These are phyloP conservation scores for Carassius gibelio DNA, from an alignment of 2,113 vertebrate genomes.

Conservation along the genomic window DNA sequence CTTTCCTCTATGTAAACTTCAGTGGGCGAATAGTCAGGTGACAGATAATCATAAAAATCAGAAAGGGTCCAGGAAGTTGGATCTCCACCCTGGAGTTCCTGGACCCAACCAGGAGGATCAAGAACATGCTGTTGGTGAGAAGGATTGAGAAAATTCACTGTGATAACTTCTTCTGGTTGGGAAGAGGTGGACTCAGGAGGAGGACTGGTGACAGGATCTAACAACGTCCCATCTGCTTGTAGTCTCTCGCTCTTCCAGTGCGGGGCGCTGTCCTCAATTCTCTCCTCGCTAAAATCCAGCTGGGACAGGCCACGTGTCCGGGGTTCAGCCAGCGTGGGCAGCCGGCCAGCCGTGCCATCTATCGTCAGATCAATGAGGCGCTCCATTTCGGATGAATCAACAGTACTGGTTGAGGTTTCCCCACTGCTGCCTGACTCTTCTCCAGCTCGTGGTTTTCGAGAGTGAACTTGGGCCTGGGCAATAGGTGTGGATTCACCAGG, in stretches of 20 bases:
- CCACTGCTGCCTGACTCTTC: conserved; percentile 76
- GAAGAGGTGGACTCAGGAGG: conserved; percentile 22
- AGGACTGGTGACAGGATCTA: conserved; percentile 54
- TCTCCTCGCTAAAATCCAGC: conserved; percentile 68
- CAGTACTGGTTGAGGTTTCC: conserved; percentile 16
- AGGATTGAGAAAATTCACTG: conserved; percentile 83
- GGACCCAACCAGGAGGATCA: conserved; percentile 59
- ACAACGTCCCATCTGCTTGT: conserved; percentile 44
- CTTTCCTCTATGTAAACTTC: conserved; percentile 85
- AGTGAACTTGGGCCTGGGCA: conserved; percentile 44
- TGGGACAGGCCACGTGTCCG: conserved; percentile 59
- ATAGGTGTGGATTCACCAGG: conserved; percentile 25
- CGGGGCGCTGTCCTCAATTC: conserved; percentile 48
- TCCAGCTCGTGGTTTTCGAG: conserved; percentile 48
- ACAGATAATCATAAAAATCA: conserved; percentile 87
- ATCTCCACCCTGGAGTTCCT: conserved; percentile 70
- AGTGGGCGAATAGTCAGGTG: conserved; percentile 84
- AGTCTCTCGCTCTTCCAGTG: conserved; percentile 22
- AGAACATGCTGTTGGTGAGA: conserved; percentile 63
- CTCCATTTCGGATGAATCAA: conserved; percentile 71
- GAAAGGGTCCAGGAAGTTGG: conserved; percentile 81
- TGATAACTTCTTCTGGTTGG: conserved; percentile 69
- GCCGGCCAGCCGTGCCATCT: conserved; percentile 59
- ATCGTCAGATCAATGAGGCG: conserved; percentile 67
- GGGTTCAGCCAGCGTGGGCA: conserved; percentile 64